Conservation (phyloP, 2,113 vertebrate species). For the Morone saxatilis region DNA sequence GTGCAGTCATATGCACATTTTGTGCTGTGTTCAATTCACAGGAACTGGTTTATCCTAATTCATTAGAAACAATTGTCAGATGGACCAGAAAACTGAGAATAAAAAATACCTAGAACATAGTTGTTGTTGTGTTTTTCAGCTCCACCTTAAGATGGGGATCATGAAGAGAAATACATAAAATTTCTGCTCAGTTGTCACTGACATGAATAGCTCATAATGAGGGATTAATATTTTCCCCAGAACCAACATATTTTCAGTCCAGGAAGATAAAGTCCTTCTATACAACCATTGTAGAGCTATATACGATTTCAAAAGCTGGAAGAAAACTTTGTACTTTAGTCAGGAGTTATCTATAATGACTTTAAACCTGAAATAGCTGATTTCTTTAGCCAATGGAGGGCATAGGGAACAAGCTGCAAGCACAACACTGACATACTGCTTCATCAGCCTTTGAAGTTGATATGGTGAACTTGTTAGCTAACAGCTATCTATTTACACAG, state of each 20-base stretch:
- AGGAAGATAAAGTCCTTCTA: background rate
- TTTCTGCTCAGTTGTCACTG: background rate
- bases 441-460: background rate
- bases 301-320: background rate
- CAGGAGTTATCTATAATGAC: background rate
- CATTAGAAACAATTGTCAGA: conserved; percentile 1
- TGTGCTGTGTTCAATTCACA: background rate
- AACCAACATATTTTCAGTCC: background rate
- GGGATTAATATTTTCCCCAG: background rate
- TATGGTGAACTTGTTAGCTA: background rate
- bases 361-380: background rate
- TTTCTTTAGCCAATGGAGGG: too few species aligned
- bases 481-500: background rate
- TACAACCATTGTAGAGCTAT: too few species aligned
- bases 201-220: background rate
- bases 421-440: background rate
- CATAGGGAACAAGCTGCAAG: background rate
- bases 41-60: conserved; percentile 5
- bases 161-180: background rate
- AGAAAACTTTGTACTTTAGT: background rate
- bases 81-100: background rate
- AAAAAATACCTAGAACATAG: background rate
- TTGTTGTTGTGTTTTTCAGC: background rate
- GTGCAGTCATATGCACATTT: background rate
- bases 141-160: background rate